These are phyloP conservation scores for Tachina lurida DNA, from an alignment of 2,888 invertebrate genomes.

Conservation along the genomic window DNA sequence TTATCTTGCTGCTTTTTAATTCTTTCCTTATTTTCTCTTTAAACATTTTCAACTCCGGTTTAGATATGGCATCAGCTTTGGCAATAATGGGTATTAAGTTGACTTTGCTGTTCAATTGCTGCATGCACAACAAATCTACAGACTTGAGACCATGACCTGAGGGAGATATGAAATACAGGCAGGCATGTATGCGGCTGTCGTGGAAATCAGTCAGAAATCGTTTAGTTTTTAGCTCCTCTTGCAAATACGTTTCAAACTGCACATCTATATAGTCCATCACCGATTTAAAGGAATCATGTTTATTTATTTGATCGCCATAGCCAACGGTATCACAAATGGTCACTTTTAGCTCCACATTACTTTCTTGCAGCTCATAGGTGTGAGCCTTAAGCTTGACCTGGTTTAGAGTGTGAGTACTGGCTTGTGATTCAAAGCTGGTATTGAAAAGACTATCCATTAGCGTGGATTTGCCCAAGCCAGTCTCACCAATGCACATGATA, in stretches of 20 bases:
- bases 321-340: constrained; percentile 99
- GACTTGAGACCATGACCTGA: constrained; percentile 97
- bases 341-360: constrained; percentile 94
- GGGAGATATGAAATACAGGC: constrained; percentile 99
- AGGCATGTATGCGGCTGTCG: constrained; percentile 97
- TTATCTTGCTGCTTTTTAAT: constrained; percentile 95
- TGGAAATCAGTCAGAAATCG: constrained; percentile 94
- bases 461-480: constrained; percentile 99
- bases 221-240: constrained; percentile 99
- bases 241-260: constrained; percentile 98
- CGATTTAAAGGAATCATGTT: constrained; percentile 98
- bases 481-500: constrained; percentile 97
- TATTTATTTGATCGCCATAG: constrained; percentile 99
- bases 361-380: constrained; percentile 96
- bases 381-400: constrained; percentile 98
- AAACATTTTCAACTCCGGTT: constrained; percentile 97
- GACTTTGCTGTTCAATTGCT: constrained; percentile 98
- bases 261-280: constrained; percentile 99
- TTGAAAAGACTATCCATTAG: constrained; percentile 99
- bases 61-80: constrained; percentile 99
- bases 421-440: constrained; percentile 96
- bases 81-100: constrained; percentile 99
- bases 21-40: constrained; percentile 97
- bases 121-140: constrained; percentile 99
- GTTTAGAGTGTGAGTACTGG: constrained; percentile 96